Percentiles rank a stretch among this genome's conserved stretches.
Evolutionary conservation across 2,888 invertebrate species (phyloP).

Genomic region (Proisotoma minuta): DNA sequence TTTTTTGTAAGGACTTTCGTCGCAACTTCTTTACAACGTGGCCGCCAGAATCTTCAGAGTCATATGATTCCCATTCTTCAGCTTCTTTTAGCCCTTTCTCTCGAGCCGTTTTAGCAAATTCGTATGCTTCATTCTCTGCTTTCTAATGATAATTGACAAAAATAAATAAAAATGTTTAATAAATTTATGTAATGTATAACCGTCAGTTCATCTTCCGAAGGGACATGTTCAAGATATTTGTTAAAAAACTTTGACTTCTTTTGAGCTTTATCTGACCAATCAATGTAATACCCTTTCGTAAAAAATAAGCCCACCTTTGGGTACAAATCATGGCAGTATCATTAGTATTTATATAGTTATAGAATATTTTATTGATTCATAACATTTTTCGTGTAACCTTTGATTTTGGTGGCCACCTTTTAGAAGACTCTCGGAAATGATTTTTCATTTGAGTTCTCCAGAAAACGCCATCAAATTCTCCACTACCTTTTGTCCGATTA

Average conservation of each 20-base stretch:
- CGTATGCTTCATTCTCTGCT: neutral
- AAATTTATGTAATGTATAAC: no score
- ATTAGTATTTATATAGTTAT: no score
- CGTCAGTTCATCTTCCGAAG: neutral
- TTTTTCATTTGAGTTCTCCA: neutral
- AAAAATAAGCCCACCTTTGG: neutral
- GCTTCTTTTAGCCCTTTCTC: neutral
- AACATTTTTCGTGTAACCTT: no score
- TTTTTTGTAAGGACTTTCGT: neutral
- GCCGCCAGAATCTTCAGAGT: neutral
- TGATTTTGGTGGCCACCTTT: neutral
- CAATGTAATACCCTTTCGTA: neutral
- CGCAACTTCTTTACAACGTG: neutral
- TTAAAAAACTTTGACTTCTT: neutral
- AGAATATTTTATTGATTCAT: no score
- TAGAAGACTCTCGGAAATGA: neutral
- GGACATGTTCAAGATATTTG: neutral
- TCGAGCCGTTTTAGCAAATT: neutral
- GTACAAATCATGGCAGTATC: neutral
- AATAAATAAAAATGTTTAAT: no score
- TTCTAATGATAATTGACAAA: neutral
- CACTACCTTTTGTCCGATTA: neutral
- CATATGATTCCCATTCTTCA: neutral
- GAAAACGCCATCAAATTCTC: neutral
- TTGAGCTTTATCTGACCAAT: neutral